Percentiles rank a stretch among this genome's conserved stretches.
These are phyloP conservation scores for Ceraclea dissimilis DNA, from an alignment of 2,888 invertebrate species.

Conservation along the genomic window DNA sequence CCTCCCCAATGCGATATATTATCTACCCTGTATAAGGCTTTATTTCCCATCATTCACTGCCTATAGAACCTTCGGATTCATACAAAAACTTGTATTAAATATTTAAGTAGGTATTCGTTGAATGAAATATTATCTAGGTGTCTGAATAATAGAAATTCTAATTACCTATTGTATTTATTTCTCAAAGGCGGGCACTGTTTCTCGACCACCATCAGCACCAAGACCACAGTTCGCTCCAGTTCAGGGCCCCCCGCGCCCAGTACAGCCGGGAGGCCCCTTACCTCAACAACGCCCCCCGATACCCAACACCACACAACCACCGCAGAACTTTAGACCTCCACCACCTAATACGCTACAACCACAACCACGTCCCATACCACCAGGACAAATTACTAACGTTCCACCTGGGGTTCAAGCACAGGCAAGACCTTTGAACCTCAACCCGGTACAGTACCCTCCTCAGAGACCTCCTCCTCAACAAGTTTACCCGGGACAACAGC, in stretches of 20 bases:
- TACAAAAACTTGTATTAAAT: too few species aligned
- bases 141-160: too few species aligned
- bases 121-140: too few species aligned
- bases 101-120: too few species aligned
- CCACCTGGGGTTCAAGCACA: background rate
- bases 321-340: slow-evolving; percentile 35
- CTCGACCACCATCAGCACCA: slow-evolving; percentile 31
- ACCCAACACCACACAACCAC: slow-evolving; percentile 31
- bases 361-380: slow-evolving; percentile 35
- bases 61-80: too few species aligned
- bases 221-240: slow-evolving; percentile 30
- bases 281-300: slow-evolving; percentile 37
- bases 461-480: slow-evolving; percentile 23
- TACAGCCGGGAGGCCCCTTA: slow-evolving; percentile 32
- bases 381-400: slow-evolving; percentile 30
- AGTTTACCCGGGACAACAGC: slow-evolving; percentile 4
- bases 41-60: too few species aligned
- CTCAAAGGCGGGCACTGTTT: slow-evolving; percentile 33
- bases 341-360: slow-evolving; percentile 33
- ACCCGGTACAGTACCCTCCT: slow-evolving; percentile 32
- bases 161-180: too few species aligned
- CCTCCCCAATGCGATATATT: too few species aligned
- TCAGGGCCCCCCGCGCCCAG: slow-evolving; percentile 36
- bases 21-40: too few species aligned
- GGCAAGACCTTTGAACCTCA: slow-evolving; percentile 9